Base-by-base conservation (phyloP, 2,797 vertebrate species). In the Enteromius argenteus region DNA sequence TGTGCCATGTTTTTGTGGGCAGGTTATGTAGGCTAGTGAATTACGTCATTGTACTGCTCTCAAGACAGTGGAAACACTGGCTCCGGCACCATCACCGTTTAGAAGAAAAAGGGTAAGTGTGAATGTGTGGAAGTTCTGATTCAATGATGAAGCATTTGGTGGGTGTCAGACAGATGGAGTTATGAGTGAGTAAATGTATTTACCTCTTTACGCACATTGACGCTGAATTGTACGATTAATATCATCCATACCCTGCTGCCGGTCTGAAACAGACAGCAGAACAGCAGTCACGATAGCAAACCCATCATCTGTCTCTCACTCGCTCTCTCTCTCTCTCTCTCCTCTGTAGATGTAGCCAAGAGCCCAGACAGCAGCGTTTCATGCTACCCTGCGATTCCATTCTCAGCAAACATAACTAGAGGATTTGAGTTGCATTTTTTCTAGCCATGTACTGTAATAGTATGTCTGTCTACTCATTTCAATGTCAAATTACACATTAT, bases 401-500 rank as follows among this genome's bases (percentile, higher is more conserved):
- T 71, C 51, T 58, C 75, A 77, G 51, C 53, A 78, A 71, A 79
- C 83, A 78, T 79, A 84, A 79, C 83, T 84, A 84, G 39, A 84
- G 83, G 75, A 64, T 71, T 35, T 37, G 51, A 84, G 75, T 23
- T 64, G 42, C 75, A 79, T 77, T 51, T 62, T 78, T 71, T 72
- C 44, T 32, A 72, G 83, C 75, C 75, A 6, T 79, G 75, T 79
- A 78, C 82, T 78, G 82, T 84, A 84, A 84, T 84, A 84, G 39
- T 72, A 84, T 37, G 75, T 84, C 83, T 79, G 83, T 79, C 83
- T 84, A 72, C 67, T 84, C 66, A 78, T 84, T 84, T 84, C 53
- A 51, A 58, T 46, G 67, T 84, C 75, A 84, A 79, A 84, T 84
- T 79, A 84, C 83, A 84, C 83, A 79, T 72, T 62, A 84, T 79